phyloP scores from a whole-genome alignment of 2,888 invertebrate genomes.

The Euplagia quadripunctaria region DNA sequence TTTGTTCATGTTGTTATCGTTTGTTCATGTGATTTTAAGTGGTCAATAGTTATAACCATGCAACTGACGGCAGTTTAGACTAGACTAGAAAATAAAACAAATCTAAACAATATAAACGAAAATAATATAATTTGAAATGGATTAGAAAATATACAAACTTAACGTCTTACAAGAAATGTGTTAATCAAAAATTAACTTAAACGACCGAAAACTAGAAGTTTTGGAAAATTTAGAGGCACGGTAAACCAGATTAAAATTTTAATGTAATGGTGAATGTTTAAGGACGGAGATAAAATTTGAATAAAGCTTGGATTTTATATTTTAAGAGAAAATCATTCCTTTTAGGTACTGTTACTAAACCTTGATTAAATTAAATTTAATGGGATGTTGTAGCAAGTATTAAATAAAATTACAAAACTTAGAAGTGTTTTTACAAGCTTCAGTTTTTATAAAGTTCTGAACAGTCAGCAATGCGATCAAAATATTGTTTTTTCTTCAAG shows the following conservation, averaged over 20 bases:
- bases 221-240: slow-evolving; percentile 27
- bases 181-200: background rate
- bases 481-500: background rate
- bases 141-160: background rate
- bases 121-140: no score
- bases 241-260: slow-evolving; percentile 23
- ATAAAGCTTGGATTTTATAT: slow-evolving; percentile 47
- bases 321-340: slow-evolving; percentile 18
- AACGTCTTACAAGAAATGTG: background rate
- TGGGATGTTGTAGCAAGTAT: background rate
- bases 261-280: slow-evolving; percentile 46
- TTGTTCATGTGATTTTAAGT: no score
- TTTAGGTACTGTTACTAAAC: background rate
- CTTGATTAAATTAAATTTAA: background rate
- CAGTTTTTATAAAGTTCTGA: background rate
- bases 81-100: no score
- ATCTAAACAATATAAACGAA: no score
- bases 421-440: background rate
- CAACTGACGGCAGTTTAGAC: no score
- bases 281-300: slow-evolving; percentile 50
- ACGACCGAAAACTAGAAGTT: background rate
- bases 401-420: background rate
- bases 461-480: background rate
- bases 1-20: no score
- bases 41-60: no score